A percentile compares a stretch with the other conserved stretches of the same genome.
phyloP scores from a whole-genome alignment of 2,888 invertebrate genomes.

The Leucozona laternaria region DNA sequence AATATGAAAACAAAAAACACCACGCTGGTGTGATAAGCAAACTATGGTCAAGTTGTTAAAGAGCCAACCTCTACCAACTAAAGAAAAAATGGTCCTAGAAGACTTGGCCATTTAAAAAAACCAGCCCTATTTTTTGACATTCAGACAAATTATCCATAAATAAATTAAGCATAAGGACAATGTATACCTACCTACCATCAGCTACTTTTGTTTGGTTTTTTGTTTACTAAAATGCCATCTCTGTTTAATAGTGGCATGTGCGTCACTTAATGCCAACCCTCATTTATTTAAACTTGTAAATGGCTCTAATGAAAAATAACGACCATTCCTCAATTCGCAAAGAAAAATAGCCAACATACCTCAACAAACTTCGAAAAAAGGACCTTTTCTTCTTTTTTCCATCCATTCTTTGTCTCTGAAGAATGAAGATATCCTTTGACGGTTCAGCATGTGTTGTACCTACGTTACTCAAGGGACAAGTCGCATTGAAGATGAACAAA shows the following conservation, averaged over 20 bases:
- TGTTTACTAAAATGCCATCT: constrained; percentile 26
- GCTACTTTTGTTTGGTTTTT: background rate
- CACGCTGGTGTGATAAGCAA: background rate
- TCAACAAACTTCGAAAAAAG: background rate
- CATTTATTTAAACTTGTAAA: constrained; percentile 64
- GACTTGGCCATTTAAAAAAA: background rate
- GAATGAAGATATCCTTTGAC: background rate
- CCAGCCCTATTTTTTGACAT: background rate
- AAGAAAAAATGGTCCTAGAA: background rate
- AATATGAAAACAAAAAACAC: background rate
- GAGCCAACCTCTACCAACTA: background rate
- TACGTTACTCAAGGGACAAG: background rate
- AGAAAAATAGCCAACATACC: constrained; percentile 30
- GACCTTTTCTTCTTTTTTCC: background rate
- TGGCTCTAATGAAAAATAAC: constrained; percentile 66
- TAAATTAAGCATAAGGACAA: constrained; percentile 8
- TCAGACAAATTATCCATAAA: constrained; percentile 17
- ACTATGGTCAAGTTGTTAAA: background rate
- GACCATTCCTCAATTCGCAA: constrained; percentile 56
- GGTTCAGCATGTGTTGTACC: background rate
- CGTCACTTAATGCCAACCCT: constrained; percentile 64
- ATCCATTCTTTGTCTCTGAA: background rate
- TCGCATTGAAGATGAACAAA: constrained; percentile 1
- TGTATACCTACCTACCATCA: too few relatives aligned
- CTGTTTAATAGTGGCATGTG: constrained; percentile 40